Evolutionary conservation across 2,888 invertebrate genomes (phyloP).

Genomic region (Argynnis bischoffii): DNA sequence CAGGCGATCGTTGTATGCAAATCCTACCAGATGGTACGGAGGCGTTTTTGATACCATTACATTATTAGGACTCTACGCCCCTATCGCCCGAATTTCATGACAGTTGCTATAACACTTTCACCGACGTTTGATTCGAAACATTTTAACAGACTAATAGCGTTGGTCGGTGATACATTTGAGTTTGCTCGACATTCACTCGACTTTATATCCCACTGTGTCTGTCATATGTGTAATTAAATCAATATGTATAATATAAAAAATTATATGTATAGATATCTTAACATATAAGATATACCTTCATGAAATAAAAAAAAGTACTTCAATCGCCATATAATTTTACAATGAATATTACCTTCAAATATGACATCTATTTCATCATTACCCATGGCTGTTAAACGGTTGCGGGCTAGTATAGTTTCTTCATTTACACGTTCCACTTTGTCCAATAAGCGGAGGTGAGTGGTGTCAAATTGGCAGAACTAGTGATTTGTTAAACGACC

Average conservation of each 20-base stretch:
- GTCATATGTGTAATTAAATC: neutral
- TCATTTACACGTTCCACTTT: constrained; percentile 78
- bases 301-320: too few relatives aligned
- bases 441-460: constrained; percentile 75
- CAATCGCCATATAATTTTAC: constrained; percentile 51
- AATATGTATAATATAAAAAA: too few relatives aligned
- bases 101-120: constrained; percentile 45
- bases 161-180: neutral
- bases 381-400: constrained; percentile 62
- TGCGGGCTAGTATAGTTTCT: constrained; percentile 69
- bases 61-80: constrained; percentile 52
- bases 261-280: too few relatives aligned
- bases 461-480: constrained; percentile 70
- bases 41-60: constrained; percentile 55
- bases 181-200: constrained; percentile 13
- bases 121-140: constrained; percentile 38
- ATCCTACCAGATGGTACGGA: constrained; percentile 49
- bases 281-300: too few relatives aligned
- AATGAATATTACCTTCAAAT: constrained; percentile 71
- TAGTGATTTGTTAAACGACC: constrained; percentile 63
- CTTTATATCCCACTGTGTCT: neutral
- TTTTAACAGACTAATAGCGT: neutral
- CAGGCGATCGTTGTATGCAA: constrained; percentile 62
- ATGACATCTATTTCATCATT: constrained; percentile 65
- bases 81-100: constrained; percentile 45